A percentile compares a stretch with the other conserved stretches of the same genome.
Evolutionary conservation across 92 coral and sea anemone genomes (phyloP).

Genomic region (Epizoanthus rinbou): DNA sequence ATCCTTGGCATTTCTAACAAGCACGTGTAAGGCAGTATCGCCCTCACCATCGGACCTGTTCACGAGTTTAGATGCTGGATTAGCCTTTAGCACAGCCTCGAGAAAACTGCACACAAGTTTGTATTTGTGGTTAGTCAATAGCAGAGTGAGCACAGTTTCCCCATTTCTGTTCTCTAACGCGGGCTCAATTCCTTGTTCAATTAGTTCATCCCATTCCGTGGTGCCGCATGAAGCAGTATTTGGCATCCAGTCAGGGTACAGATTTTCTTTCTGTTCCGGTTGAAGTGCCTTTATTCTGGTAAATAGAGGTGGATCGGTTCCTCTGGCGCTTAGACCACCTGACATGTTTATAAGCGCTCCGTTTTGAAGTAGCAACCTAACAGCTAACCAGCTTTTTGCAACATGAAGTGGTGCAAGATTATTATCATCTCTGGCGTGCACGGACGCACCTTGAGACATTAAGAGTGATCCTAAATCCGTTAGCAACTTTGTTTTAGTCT

Average conservation of each 20-base stretch:
- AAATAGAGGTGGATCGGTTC: background rate
- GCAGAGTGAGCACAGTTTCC: slow-evolving; percentile 1
- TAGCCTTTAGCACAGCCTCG: background rate
- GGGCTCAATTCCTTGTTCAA: slow-evolving; percentile 13
- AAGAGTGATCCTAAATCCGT: too few species aligned
- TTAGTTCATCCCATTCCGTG: background rate
- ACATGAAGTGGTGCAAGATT: background rate
- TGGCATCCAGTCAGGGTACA: too few species aligned
- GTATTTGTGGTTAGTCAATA: background rate
- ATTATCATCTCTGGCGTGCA: background rate
- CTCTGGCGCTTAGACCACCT: background rate
- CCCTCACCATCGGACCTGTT: background rate
- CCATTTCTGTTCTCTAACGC: slow-evolving; percentile 13
- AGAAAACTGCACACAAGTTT: background rate
- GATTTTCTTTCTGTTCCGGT: too few species aligned
- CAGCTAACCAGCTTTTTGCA: background rate
- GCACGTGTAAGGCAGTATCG: background rate
- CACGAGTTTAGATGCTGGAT: background rate
- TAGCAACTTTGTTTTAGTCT: too few species aligned
- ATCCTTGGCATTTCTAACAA: background rate
- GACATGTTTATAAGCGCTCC: background rate
- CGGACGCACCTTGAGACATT: too few species aligned
- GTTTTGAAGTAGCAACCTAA: background rate
- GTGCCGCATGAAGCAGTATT: too few species aligned
- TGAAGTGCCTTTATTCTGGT: background rate